Evolutionary conservation across 2,888 invertebrate species (phyloP), one percentile per base, ranked within the genome.

Genomic region (Ormia ochracea): DNA sequence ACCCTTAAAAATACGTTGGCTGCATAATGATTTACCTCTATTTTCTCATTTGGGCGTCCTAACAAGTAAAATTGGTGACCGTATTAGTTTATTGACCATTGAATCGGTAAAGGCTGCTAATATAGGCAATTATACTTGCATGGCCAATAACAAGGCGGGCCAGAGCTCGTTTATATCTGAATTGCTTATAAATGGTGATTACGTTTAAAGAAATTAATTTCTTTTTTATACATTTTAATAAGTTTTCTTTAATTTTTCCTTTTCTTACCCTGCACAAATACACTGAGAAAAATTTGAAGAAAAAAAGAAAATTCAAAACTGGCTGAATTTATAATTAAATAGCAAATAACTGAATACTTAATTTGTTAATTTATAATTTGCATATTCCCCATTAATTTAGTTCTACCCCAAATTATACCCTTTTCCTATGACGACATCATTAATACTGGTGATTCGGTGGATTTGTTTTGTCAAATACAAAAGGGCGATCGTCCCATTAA

Each of bases 371-470:
- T 21, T 58, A 41, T 45, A 31, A 58, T 69, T 14, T 28, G 54
- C 52, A 79, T 77, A 74, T 31, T 63, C 59, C 74, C 54, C 38
- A 68, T 23, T 21, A 43, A 54, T 72, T 63, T 91, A 95, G 95
- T 95, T 90, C 91, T 92, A 87, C 95, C 95, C 82, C 93, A 93
- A 91, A 94, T 94, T 87, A 92, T 93, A 89, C 94, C 94, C 82
- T 95, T 96, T 90, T 90, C 92, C 82, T 95, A 94, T 86, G 94
- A 95, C 85, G 93, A 93, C 83, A 92, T 93, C 82, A 92, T 93
- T 87, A 93, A 93, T 88, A 92, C 92, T 81, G 94, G 93, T 77
- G 94, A 94, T 89, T 93, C 93, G 85, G 91, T 93, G 81, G 93
- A 93, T 84, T 91, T 93, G 83, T 92, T 93, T 82, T 95, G 95